A percentile compares a stretch with the other conserved stretches of the same genome.
These are phyloP conservation scores for Scaptomyza caliginosa DNA, from an alignment of 2,888 invertebrate species.

Conservation along the genomic window DNA sequence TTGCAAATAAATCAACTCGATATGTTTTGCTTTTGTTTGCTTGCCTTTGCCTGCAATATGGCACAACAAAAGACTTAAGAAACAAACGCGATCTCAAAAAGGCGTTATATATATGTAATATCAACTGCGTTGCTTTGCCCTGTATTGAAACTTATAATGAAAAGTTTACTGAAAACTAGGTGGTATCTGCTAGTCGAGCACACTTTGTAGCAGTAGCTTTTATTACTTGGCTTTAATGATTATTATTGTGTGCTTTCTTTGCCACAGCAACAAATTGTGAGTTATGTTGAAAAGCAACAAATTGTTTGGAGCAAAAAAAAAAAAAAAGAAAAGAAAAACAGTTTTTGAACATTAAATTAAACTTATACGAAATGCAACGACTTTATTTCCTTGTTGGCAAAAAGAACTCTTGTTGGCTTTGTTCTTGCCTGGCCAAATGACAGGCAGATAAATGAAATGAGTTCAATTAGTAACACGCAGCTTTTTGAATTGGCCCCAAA, in stretches of 20 bases:
- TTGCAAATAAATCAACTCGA: constrained; percentile 61
- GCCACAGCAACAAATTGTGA: constrained; percentile 24
- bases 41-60: constrained; percentile 20
- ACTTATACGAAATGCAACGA: constrained; percentile 29
- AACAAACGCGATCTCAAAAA: constrained; percentile 55
- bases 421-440: constrained; percentile 47
- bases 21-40: constrained; percentile 5
- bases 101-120: background rate
- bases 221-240: constrained; percentile 19
- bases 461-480: constrained; percentile 76
- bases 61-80: constrained; percentile 74
- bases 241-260: constrained; percentile 13
- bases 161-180: background rate
- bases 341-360: no score
- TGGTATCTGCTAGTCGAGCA: background rate
- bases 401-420: constrained; percentile 53
- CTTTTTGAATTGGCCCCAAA: constrained; percentile 33
- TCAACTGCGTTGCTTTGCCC: no score
- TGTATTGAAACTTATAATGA: no score
- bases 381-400: constrained; percentile 66
- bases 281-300: constrained; percentile 56
- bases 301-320: constrained; percentile 38
- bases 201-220: background rate
- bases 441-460: constrained; percentile 64
- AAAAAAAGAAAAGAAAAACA: constrained; percentile 8